Conservation (phyloP, 2,113 vertebrate species). For the Nothobranchius kuhntae region DNA sequence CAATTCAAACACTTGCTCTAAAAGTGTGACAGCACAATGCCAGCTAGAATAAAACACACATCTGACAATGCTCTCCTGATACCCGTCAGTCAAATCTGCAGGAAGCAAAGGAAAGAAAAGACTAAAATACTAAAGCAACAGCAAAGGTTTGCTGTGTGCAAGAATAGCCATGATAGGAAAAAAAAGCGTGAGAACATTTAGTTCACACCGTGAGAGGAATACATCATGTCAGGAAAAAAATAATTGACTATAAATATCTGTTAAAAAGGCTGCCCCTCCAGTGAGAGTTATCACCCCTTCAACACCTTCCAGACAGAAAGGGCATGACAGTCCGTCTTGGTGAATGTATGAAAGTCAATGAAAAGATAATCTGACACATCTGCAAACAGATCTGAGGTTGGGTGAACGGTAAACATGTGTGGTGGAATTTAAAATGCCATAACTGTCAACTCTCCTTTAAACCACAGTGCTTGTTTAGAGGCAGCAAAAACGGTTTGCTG, state of each 20-base stretch:
- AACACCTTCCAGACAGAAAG: slow-evolving; percentile 16
- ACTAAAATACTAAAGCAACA: not conserved
- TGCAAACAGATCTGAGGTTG: slow-evolving; percentile 5
- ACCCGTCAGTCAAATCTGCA: not conserved
- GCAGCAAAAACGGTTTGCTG: too few relatives aligned
- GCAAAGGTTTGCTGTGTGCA: not conserved
- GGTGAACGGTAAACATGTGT: slow-evolving; percentile 1
- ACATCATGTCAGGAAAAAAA: slow-evolving; percentile 43
- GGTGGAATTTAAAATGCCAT: not conserved
- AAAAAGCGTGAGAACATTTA: slow-evolving; percentile 9
- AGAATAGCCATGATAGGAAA: not conserved
- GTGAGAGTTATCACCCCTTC: slow-evolving; percentile 22
- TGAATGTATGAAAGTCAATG: not conserved
- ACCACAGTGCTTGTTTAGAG: not conserved
- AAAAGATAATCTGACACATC: slow-evolving; percentile 1
- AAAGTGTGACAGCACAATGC: not conserved
- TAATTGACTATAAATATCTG: slow-evolving; percentile 32
- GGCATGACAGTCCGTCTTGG: slow-evolving; percentile 1
- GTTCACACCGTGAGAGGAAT: slow-evolving; percentile 40
- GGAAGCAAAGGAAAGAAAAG: not conserved
- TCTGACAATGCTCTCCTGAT: not conserved
- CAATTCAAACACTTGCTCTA: not conserved
- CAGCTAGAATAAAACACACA: not conserved
- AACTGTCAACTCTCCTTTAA: not conserved
- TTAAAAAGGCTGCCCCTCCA: slow-evolving; percentile 18